Evolutionary conservation across 2,797 vertebrate species (phyloP).

Genomic region (Pipistrellus pygmaeus): DNA sequence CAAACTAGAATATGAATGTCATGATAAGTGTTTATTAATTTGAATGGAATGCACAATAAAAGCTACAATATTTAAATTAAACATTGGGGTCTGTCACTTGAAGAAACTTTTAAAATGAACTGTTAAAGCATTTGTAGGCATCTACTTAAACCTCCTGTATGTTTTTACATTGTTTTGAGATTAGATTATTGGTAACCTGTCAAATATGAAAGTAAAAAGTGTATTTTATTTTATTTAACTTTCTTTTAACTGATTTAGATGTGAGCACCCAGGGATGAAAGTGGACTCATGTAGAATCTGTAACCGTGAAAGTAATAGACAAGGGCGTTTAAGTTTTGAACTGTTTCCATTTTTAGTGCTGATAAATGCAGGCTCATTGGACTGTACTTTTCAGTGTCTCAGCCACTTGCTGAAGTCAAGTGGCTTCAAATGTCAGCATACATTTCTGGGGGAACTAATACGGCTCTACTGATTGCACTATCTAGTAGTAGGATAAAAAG

Average conservation of each 20-base stretch:
- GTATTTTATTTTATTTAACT: not conserved
- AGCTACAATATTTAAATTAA: not conserved
- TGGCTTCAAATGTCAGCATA: too few species aligned
- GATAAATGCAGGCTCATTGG: not conserved
- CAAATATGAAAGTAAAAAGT: slow-evolving; percentile 46
- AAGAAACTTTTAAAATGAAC: slow-evolving; percentile 65
- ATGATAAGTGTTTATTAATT: not conserved
- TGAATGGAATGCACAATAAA: not conserved
- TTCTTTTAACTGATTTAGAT: slow-evolving; percentile 1
- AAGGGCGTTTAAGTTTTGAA: not conserved
- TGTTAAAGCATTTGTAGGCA: slow-evolving; percentile 65
- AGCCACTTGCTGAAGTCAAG: not conserved
- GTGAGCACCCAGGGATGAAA: not conserved
- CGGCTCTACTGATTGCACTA: not conserved
- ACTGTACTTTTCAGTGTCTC: not conserved
- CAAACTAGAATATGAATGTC: not conserved
- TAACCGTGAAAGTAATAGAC: not conserved
- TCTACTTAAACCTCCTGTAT: not conserved
- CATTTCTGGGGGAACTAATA: not conserved
- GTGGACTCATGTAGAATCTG: not conserved
- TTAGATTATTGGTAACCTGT: slow-evolving; percentile 62
- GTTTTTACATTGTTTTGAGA: slow-evolving; percentile 50
- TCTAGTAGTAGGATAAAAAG: not conserved
- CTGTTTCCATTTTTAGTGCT: not conserved
- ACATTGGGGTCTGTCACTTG: slow-evolving; percentile 22